phyloP scores from a whole-genome alignment of 2,113 vertebrate species.

The Dipodomys ordii region DNA sequence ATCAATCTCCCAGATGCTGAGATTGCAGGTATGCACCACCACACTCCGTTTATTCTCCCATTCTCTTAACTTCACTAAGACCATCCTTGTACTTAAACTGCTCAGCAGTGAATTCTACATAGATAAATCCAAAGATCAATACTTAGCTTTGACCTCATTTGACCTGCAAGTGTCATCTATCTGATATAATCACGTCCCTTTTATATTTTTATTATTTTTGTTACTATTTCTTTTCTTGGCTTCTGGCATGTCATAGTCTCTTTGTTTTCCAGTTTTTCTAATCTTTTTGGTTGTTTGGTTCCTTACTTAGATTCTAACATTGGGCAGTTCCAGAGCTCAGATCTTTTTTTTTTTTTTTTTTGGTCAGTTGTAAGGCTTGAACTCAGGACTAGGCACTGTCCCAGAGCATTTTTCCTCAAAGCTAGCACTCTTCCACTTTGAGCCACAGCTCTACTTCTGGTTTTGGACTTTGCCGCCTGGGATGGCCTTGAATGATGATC shows the following conservation, averaged over 20 bases:
- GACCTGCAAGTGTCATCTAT: neutral
- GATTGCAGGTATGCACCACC: no score
- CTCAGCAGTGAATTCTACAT: neutral
- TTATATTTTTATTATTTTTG: neutral
- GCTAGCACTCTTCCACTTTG: no score
- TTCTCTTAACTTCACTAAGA: neutral
- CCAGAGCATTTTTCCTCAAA: no score
- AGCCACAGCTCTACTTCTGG: no score
- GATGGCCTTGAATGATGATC: no score
- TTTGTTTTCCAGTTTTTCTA: neutral
- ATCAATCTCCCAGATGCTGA: no score
- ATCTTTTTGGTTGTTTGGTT: neutral
- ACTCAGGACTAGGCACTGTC: no score
- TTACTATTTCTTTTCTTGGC: neutral
- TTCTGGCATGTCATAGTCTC: neutral
- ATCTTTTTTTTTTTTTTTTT: neutral
- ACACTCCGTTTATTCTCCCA: no score
- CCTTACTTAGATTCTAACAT: neutral
- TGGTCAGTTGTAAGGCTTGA: no score
- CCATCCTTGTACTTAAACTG: neutral
- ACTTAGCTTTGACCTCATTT: neutral
- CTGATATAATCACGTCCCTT: neutral
- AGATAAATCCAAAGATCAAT: neutral
- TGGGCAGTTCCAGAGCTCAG: neutral
- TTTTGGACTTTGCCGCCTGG: no score